Conservation (phyloP, 2,888 invertebrate genomes). For the Teleiodes luculella region DNA sequence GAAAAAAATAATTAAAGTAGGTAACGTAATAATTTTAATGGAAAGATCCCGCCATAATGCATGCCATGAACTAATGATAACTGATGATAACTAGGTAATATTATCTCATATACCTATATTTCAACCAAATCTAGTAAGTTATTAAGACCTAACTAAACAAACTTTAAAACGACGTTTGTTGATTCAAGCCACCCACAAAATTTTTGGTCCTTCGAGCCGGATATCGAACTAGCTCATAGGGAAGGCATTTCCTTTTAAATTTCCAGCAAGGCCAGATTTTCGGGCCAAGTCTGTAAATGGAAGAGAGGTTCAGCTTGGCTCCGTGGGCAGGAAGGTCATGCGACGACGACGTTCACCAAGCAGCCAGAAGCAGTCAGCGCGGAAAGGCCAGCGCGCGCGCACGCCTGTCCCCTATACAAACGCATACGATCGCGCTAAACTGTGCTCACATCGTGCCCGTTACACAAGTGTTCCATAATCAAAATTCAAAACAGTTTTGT, state of each 20-base stretch:
- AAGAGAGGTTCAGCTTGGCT: constrained; percentile 64
- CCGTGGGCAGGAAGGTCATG: constrained; percentile 71
- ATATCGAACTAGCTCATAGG: constrained; percentile 9
- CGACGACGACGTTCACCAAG: constrained; percentile 65
- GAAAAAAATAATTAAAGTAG: no score
- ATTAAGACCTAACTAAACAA: no score
- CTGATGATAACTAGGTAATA: no score
- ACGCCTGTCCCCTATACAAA: constrained; percentile 41
- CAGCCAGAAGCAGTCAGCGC: constrained; percentile 59
- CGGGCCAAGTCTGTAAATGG: constrained; percentile 46
- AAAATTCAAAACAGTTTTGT: constrained; percentile 44
- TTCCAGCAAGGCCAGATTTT: constrained; percentile 36
- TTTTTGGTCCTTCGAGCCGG: constrained; percentile 27
- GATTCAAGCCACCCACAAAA: no score
- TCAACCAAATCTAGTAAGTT: no score
- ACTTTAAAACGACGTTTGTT: no score
- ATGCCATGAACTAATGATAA: no score
- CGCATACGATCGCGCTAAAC: constrained; percentile 53
- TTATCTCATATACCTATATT: no score
- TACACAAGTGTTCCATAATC: constrained; percentile 62
- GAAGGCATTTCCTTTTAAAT: constrained; percentile 18
- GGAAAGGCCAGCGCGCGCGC: constrained; percentile 65
- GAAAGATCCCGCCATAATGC: no score
- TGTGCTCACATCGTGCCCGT: constrained; percentile 64
- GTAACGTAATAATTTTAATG: no score